phyloP scores from a whole-genome alignment of 2,888 invertebrate genomes.

The Folsomia candida region DNA sequence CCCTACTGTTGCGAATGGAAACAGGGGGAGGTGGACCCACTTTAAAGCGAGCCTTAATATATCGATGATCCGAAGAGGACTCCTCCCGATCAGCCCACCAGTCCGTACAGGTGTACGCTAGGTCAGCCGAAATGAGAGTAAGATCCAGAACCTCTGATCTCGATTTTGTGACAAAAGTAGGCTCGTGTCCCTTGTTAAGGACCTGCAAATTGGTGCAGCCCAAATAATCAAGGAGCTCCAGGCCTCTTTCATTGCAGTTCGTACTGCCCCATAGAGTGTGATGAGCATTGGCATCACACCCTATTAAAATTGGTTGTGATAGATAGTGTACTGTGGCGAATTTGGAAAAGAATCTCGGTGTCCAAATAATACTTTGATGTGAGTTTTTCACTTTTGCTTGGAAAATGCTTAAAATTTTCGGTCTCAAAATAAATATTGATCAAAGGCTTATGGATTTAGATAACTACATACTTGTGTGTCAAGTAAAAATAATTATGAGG shows the following conservation, averaged over 20 bases:
- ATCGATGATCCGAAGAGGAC: slow-evolving; percentile 31
- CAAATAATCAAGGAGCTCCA: slow-evolving; percentile 19
- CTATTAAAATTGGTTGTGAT: too few species aligned
- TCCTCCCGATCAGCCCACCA: slow-evolving; percentile 30
- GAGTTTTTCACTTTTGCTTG: too few species aligned
- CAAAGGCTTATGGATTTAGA: too few species aligned
- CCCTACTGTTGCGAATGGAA: slow-evolving; percentile 11
- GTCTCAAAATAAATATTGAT: too few species aligned
- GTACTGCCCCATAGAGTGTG: slow-evolving; percentile 29
- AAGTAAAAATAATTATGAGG: too few species aligned
- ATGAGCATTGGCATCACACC: slow-evolving; percentile 34
- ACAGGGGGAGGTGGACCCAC: not conserved
- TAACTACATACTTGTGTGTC: too few species aligned
- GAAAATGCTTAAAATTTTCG: too few species aligned
- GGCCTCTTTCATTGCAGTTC: slow-evolving; percentile 20
- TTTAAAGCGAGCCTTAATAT: slow-evolving; percentile 6
- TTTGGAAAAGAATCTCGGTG: too few species aligned
- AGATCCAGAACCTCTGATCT: slow-evolving; percentile 31
- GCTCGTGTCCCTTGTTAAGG: slow-evolving; percentile 23
- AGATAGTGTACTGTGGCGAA: too few species aligned
- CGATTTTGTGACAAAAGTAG: slow-evolving; percentile 26
- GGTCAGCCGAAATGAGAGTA: slow-evolving; percentile 6
- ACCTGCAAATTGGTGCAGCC: slow-evolving; percentile 16
- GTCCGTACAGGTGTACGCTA: not conserved
- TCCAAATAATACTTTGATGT: too few species aligned